phyloP scores from a whole-genome alignment of 2,888 invertebrate species.

The Chrysina gloriosa region DNA sequence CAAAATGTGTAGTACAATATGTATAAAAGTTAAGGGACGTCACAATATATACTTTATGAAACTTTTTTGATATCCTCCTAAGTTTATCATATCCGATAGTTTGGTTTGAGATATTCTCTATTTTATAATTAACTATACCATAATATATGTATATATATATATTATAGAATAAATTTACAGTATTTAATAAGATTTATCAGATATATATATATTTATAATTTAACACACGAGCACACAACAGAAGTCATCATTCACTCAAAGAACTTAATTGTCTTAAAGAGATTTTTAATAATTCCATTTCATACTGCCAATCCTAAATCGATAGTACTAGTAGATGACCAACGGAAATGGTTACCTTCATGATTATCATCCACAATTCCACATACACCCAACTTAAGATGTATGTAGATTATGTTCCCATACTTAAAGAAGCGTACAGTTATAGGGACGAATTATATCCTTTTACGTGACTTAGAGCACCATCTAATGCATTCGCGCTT shows the following conservation, averaged over 20 bases:
- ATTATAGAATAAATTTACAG: constrained; percentile 66
- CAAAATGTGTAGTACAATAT: constrained; percentile 52
- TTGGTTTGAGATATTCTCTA: constrained; percentile 58
- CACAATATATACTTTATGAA: constrained; percentile 55
- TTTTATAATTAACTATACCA: constrained; percentile 61
- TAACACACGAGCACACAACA: constrained; percentile 63
- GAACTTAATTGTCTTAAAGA: constrained; percentile 42
- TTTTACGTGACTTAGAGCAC: too few species aligned
- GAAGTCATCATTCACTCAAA: constrained; percentile 61
- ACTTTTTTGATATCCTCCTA: constrained; percentile 58
- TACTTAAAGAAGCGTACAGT: too few species aligned
- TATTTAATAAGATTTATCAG: constrained; percentile 64
- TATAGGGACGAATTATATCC: too few species aligned
- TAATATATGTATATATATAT: constrained; percentile 64
- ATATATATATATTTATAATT: constrained; percentile 58
- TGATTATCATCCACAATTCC: too few species aligned
- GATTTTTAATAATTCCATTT: constrained; percentile 10
- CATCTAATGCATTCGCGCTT: too few species aligned
- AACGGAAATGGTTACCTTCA: too few species aligned
- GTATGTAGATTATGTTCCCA: too few species aligned
- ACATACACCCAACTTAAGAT: too few species aligned
- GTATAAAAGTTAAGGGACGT: constrained; percentile 65
- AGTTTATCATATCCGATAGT: constrained; percentile 56
- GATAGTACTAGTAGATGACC: too few species aligned
- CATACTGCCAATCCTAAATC: too few species aligned